These are phyloP conservation scores for silkworm (Bombyx mori) DNA, from an alignment of 1,140 invertebrate genomes.

Conservation along the genomic window DNA sequence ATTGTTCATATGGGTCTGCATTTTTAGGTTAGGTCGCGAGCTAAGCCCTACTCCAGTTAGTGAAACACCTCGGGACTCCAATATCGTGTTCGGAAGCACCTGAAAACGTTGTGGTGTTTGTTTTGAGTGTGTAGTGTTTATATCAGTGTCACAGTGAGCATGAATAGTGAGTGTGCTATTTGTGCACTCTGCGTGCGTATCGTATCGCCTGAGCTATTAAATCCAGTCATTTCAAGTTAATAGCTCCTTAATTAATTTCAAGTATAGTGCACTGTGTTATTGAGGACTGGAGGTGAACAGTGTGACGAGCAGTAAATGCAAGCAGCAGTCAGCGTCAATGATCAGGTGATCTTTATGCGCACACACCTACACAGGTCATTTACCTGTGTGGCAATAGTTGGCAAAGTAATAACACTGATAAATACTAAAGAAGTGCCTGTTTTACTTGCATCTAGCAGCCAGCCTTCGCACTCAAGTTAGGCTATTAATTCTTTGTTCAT, in stretches of 20 bases:
- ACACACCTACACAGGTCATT: constrained; percentile 13
- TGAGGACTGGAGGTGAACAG: constrained; percentile 13
- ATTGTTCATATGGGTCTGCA: constrained; percentile 49
- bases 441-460: constrained; percentile 18
- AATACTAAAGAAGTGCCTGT: constrained; percentile 17
- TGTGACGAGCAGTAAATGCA: constrained; percentile 21
- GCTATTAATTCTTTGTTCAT: constrained; percentile 10
- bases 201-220: constrained; percentile 18
- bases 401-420: constrained; percentile 16
- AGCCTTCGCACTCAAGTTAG: constrained; percentile 16
- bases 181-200: constrained; percentile 7
- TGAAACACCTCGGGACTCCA: background rate
- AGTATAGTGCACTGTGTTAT: constrained; percentile 27
- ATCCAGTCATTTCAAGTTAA: constrained; percentile 5
- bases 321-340: constrained; percentile 22
- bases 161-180: constrained; percentile 18
- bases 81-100: background rate
- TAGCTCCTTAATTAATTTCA: constrained; percentile 20
- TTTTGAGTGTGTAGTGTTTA: constrained; percentile 24
- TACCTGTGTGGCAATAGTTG: constrained; percentile 20
- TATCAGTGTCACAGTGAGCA: constrained; percentile 18
- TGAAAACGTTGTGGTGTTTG: background rate
- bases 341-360: constrained; percentile 32
- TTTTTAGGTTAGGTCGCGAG: constrained; percentile 67
- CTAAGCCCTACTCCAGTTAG: constrained; percentile 19